These are phyloP conservation scores for Dinoponera quadriceps DNA, from an alignment of 1,140 invertebrate genomes.

Conservation along the genomic window DNA sequence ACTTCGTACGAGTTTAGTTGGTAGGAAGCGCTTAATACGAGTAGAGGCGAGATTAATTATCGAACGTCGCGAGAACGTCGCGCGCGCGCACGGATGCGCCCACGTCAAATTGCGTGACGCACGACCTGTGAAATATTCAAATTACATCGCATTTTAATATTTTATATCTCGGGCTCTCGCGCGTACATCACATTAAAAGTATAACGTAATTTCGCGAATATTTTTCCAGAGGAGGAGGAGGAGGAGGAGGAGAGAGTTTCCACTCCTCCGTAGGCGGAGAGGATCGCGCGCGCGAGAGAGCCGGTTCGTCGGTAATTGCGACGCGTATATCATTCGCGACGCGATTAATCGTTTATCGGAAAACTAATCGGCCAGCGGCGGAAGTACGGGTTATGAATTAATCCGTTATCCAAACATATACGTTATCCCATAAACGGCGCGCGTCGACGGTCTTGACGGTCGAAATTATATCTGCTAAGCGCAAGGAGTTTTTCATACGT, in stretches of 20 bases:
- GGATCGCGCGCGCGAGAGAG: no score
- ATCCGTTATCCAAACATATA: slow-evolving; percentile 60
- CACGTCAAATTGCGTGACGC: slow-evolving; percentile 23
- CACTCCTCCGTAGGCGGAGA: no score
- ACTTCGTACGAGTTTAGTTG: no score
- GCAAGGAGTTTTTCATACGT: slow-evolving; percentile 52
- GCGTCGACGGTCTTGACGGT: slow-evolving; percentile 16
- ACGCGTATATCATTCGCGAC: slow-evolving; percentile 35
- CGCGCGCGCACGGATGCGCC: neutral
- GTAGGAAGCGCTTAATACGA: no score
- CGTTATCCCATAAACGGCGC: slow-evolving; percentile 14
- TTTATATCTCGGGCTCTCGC: slow-evolving; percentile 27
- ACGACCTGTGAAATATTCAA: slow-evolving; percentile 44
- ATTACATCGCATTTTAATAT: slow-evolving; percentile 52
- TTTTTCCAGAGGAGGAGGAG: neutral
- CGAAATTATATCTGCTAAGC: slow-evolving; percentile 53
- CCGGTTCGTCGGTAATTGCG: slow-evolving; percentile 24
- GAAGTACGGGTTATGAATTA: slow-evolving; percentile 54
- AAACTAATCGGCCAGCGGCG: slow-evolving; percentile 45
- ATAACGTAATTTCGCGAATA: slow-evolving; percentile 35
- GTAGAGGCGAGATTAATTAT: no score
- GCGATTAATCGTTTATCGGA: slow-evolving; percentile 58
- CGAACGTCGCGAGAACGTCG: no score
- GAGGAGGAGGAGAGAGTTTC: no score
- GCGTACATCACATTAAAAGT: slow-evolving; percentile 30